A percentile compares a stretch with the other conserved stretches of the same genome.
Conservation (phyloP, 2,888 invertebrate genomes). For the Litoditis marina region DNA sequence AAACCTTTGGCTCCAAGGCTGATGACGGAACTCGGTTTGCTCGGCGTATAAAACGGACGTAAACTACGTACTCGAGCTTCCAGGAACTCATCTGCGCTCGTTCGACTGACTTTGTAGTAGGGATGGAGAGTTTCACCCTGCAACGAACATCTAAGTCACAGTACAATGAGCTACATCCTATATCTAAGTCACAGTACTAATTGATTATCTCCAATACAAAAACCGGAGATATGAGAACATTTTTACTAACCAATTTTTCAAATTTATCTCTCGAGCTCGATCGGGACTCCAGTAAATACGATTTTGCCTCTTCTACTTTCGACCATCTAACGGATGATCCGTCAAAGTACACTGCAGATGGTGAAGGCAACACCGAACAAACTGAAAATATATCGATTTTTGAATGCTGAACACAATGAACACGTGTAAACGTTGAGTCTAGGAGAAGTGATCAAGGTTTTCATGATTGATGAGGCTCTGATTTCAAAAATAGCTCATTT, state of each 20-base stretch:
- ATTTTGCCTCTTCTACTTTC: slow-evolving; percentile 32
- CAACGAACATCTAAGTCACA: background rate
- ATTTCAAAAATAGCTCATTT: too few species aligned
- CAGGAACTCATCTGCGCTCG: slow-evolving; percentile 15
- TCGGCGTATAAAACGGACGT: slow-evolving; percentile 25
- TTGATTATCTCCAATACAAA: too few species aligned
- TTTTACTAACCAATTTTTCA: slow-evolving; percentile 20
- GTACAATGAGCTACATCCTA: too few species aligned
- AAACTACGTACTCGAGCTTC: slow-evolving; percentile 29
- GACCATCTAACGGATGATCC: slow-evolving; percentile 35
- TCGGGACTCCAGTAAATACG: slow-evolving; percentile 32
- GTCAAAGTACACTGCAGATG: slow-evolving; percentile 23
- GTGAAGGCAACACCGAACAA: slow-evolving; percentile 32
- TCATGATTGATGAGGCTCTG: too few species aligned
- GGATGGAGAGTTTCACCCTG: slow-evolving; percentile 33
- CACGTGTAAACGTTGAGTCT: too few species aligned
- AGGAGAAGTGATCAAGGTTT: too few species aligned
- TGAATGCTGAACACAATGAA: too few species aligned
- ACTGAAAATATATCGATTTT: slow-evolving; percentile 15
- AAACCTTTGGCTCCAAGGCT: slow-evolving; percentile 8
- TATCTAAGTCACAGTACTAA: too few species aligned
- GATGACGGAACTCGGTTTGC: slow-evolving; percentile 22
- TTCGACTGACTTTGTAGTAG: slow-evolving; percentile 22
- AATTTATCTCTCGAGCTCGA: background rate
- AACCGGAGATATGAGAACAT: too few species aligned